phyloP scores from a whole-genome alignment of 2,888 invertebrate species.

The Erynnis tages region DNA sequence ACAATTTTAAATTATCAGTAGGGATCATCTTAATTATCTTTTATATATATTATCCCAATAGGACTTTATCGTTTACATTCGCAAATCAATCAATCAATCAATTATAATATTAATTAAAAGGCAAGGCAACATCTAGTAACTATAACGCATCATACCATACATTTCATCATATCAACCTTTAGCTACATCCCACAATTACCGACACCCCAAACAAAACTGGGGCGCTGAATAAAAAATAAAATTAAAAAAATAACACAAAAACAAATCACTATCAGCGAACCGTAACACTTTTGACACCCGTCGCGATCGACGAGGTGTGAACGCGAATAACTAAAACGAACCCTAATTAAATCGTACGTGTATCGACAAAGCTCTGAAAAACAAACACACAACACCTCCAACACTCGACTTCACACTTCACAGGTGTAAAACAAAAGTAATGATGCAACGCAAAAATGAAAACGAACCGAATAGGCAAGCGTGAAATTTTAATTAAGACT shows the following conservation, averaged over 20 bases:
- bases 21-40: too few species aligned
- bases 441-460: conserved; percentile 48
- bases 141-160: too few species aligned
- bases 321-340: conserved; percentile 32
- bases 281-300: conserved; percentile 1
- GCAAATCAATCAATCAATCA: too few species aligned
- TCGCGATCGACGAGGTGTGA: conserved; percentile 23
- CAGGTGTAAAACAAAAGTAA: conserved; percentile 73
- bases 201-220: background rate
- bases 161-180: background rate
- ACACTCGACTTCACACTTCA: conserved; percentile 72
- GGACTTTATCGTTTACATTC: too few species aligned
- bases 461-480: conserved; percentile 48
- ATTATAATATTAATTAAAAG: too few species aligned
- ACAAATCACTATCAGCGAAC: conserved; percentile 10
- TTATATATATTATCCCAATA: too few species aligned
- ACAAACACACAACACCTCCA: conserved; percentile 48
- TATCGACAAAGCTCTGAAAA: conserved; percentile 48
- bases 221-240: background rate
- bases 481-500: conserved; percentile 78
- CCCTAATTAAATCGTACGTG: conserved; percentile 62
- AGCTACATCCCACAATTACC: background rate
- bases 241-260: conserved; percentile 24
- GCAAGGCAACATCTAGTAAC: too few species aligned
- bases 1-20: too few species aligned